These are phyloP conservation scores for Amblyteles armatorius DNA, from an alignment of 2,888 invertebrate species.

Conservation along the genomic window DNA sequence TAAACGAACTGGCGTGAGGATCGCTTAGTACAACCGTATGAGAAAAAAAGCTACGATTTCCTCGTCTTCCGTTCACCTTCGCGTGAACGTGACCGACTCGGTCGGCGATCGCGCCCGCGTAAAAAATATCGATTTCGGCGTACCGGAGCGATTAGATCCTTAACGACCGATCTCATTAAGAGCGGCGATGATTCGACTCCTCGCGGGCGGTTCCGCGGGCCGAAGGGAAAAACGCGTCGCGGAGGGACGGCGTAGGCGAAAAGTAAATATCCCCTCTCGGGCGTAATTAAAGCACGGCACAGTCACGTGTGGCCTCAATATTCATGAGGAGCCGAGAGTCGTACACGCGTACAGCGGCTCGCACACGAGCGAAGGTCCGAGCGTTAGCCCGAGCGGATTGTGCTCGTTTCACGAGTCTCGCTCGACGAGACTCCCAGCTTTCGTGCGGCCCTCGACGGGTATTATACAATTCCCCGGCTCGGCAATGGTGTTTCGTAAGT, in stretches of 20 bases:
- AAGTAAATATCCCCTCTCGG: constrained; percentile 53
- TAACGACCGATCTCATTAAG: constrained; percentile 46
- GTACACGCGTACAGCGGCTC: constrained; percentile 30
- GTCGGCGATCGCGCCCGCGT: constrained; percentile 27
- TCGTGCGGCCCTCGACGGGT: constrained; percentile 23
- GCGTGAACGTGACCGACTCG: constrained; percentile 47
- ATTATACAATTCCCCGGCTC: constrained; percentile 27
- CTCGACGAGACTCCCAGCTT: constrained; percentile 10
- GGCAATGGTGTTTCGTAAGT: constrained; percentile 39
- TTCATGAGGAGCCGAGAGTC: constrained; percentile 63
- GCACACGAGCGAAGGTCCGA: constrained; percentile 31
- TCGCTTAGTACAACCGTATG: constrained; percentile 5
- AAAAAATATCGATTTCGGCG: constrained; percentile 43
- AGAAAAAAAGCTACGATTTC: constrained; percentile 44
- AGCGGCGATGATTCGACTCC: constrained; percentile 32
- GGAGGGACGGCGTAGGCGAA: constrained; percentile 1
- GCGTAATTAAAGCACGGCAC: constrained; percentile 61
- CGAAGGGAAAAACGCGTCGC: background rate
- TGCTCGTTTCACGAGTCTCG: constrained; percentile 37
- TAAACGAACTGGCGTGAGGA: constrained; percentile 41
- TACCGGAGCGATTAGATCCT: constrained; percentile 18
- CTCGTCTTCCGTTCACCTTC: constrained; percentile 24
- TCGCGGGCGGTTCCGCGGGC: background rate
- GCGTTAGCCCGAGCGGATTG: constrained; percentile 52
- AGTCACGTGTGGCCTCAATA: constrained; percentile 61